Evolutionary conservation across 2,113 vertebrate genomes (phyloP).

Genomic region (Actinemys pallida): DNA sequence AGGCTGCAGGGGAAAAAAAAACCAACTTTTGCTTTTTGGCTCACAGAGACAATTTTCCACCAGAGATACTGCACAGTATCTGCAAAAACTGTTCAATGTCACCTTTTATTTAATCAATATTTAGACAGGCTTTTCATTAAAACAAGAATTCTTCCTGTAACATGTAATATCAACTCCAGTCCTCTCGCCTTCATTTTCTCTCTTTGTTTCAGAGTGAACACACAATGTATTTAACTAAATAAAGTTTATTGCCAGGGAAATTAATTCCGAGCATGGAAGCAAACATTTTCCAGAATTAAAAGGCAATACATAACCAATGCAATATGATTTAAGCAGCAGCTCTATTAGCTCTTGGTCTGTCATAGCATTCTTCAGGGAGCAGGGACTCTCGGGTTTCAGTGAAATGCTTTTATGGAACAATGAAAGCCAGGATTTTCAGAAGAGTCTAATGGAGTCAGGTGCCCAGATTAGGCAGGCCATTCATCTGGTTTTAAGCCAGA

Average conservation of each 20-base stretch:
- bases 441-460: background rate
- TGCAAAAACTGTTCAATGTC: slow-evolving; percentile 37
- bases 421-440: background rate
- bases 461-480: background rate
- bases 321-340: slow-evolving; percentile 69
- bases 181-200: slow-evolving; percentile 15
- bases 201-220: slow-evolving; percentile 49
- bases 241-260: slow-evolving; percentile 70
- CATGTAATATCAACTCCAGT: slow-evolving; percentile 44
- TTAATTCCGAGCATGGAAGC: slow-evolving; percentile 64
- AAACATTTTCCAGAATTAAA: slow-evolving; percentile 73
- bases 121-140: slow-evolving; percentile 64
- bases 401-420: background rate
- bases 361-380: background rate
- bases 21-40: background rate
- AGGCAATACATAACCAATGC: slow-evolving; percentile 45
- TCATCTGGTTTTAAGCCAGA: background rate
- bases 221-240: slow-evolving; percentile 57
- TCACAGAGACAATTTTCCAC: slow-evolving; percentile 22
- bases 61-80: slow-evolving; percentile 35
- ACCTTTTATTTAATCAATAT: slow-evolving; percentile 51
- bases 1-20: background rate
- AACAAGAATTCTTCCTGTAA: slow-evolving; percentile 55
- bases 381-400: background rate
- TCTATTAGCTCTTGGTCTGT: slow-evolving; percentile 36